These are phyloP conservation scores for Amphilophus citrinellus DNA, from an alignment of 2,113 vertebrate genomes.

Conservation along the genomic window DNA sequence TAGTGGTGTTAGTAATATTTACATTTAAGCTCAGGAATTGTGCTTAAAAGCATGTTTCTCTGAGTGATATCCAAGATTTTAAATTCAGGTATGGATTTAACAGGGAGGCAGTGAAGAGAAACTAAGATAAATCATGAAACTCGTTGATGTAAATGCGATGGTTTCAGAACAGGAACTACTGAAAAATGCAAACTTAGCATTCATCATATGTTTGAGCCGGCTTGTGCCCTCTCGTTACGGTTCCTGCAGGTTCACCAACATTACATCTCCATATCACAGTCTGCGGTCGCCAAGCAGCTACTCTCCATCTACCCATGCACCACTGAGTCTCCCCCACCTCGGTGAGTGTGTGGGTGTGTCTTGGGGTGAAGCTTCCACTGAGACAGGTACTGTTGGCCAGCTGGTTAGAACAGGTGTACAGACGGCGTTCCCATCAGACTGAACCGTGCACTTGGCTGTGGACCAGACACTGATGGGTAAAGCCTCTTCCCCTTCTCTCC, in stretches of 20 bases:
- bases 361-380: constrained; percentile 63
- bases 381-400: constrained; percentile 90
- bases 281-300: neutral
- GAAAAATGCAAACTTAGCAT: no score
- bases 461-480: constrained; percentile 81
- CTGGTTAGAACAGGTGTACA: constrained; percentile 95
- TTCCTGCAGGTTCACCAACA: neutral
- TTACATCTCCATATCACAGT: neutral
- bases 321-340: neutral
- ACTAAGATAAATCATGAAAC: neutral
- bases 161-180: neutral
- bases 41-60: neutral
- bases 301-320: neutral
- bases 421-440: constrained; percentile 87
- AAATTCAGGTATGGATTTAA: no score
- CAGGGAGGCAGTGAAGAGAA: neutral
- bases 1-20: neutral
- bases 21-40: neutral
- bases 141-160: neutral
- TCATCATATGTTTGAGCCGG: neutral
- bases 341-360: constrained; percentile 32
- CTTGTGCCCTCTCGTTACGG: neutral
- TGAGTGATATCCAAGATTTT: neutral
- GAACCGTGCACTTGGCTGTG: constrained; percentile 89
- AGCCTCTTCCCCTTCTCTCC: constrained; percentile 17